Evolutionary conservation across 2,797 vertebrate genomes (phyloP).

Genomic region (Synaphobranchus kaupii): DNA sequence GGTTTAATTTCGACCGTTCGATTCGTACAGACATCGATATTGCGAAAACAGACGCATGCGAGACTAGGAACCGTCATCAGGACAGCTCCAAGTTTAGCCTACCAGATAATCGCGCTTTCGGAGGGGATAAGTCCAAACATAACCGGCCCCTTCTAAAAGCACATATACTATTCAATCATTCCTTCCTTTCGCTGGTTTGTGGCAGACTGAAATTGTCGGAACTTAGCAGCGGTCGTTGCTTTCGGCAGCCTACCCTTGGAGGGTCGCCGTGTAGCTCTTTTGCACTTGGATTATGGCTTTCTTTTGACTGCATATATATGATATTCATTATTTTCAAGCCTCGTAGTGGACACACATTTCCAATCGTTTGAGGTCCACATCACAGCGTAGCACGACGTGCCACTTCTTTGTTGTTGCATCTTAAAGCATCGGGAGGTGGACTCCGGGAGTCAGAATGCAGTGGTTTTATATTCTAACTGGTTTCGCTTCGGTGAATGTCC

Average conservation of each 20-base stretch:
- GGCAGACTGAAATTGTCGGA: constrained; percentile 15
- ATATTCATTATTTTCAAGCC: background rate
- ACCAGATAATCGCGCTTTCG: constrained; percentile 11
- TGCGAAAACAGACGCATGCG: constrained; percentile 2
- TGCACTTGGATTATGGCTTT: constrained; percentile 18
- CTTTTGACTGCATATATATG: background rate
- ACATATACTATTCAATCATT: constrained; percentile 52
- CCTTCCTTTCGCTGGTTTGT: constrained; percentile 39
- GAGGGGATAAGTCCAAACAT: constrained; percentile 12
- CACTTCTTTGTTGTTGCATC: constrained; percentile 15
- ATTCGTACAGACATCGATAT: constrained; percentile 1
- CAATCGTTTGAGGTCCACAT: constrained; percentile 1
- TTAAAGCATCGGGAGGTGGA: constrained; percentile 20
- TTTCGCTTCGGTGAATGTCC: constrained; percentile 6
- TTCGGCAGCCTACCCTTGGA: constrained; percentile 35
- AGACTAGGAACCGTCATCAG: background rate
- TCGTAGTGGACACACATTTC: constrained; percentile 15
- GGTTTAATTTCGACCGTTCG: constrained; percentile 8
- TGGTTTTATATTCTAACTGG: background rate
- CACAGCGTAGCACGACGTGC: constrained; percentile 1
- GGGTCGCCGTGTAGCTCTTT: constrained; percentile 22
- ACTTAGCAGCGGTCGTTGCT: constrained; percentile 2
- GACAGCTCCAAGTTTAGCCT: background rate
- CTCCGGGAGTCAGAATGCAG: constrained; percentile 22
- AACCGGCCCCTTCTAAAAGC: constrained; percentile 44